Evolutionary conservation across 2,113 vertebrate species (phyloP), one percentile per base, ranked within the genome.

Genomic region (Scytalopus superciliaris): DNA sequence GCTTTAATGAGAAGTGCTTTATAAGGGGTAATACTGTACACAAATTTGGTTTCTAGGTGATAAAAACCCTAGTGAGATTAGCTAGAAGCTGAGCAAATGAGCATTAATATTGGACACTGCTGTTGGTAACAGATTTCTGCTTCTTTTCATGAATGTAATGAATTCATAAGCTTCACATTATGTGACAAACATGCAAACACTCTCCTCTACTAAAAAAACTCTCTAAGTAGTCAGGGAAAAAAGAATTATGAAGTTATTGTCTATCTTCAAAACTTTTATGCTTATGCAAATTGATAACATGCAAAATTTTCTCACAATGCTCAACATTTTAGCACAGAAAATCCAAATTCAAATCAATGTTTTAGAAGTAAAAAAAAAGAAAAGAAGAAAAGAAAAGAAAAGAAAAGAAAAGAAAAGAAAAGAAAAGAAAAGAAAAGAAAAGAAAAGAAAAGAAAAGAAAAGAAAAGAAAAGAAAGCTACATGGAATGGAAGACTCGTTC

Each of bases 61-160:
- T 85, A 82, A 95, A 91, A 33, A 75, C 19, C 47, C 33, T 49
- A 45, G 37, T 67, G 52, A 95, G 50, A 96, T 68, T 89, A 94
- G 31, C 28, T 56, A 56, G 63, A 90, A 93, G 55, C 50, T 88
- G 39, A 85, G 64, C 3, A 95, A 94, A 90, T 74, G 14, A 91
- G 18, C 87, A 85, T 87, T 89, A 56, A 57, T 88, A 83, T n/a
- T 50, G 68, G 40, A 68, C 35, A 45, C 47, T 81, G 47, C 37
- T 84, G 33, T 37, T 92, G 35, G 37, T 74, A 88, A 84, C 19
- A 96, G 59, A 90, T 93, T 95, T 90, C 63, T 88, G 12, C 6
- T 88, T 57, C 31, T 88, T 95, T 83, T 90, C 63, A 80, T 45
- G 37, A 25, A n/a, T 60, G 3, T 25, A 83, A 68, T 83, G 47